Evolutionary conservation across 2,113 vertebrate genomes (phyloP), one percentile per base, ranked within the genome.

Genomic region (Perca flavescens): DNA sequence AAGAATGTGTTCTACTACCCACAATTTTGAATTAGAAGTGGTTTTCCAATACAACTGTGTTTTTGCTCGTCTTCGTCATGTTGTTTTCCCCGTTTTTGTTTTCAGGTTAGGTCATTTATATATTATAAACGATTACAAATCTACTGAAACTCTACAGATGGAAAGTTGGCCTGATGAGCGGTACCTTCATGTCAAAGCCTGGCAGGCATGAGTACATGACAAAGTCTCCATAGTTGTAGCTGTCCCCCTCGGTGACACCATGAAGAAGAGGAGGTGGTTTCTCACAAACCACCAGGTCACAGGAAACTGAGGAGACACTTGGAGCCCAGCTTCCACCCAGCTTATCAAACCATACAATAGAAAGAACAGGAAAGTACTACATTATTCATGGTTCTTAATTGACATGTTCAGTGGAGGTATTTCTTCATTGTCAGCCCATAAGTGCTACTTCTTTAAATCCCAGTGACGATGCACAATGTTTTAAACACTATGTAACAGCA

Each of bases 111-210:
- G 17, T 47, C 1, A 70, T 22, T 64, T 50, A 56, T 56, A 34
- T 11, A 11, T 64, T 50, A 14, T 64, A 43, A 67, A 15, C 12
- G 4, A 16, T 62, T 76, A 22, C 6, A n/a, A 31, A 67, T 66
- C 46, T 8, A n/a, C 22, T 43, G 19, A 21, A 60, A 63, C 12
- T 6, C 16, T 10, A 7, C 2, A 46, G 25, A 36, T 22, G 1
- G 25, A 63, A 50, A 47, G 3, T 1, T 60, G 47, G 6, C 9
- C 16, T 21, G 67, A 49, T 31, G 19, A 69, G 66, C 31, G 7
- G 50, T 96, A 99, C 98, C 95, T 98, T 95, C 89, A 99, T 88
- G 77, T 96, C 92, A 91, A 97, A 99, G 67, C 97, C 97, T 82
- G 96, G 88, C 67, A 97, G 92, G 91, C 98, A 99, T 12, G 95